Evolutionary conservation across 2,113 vertebrate genomes (phyloP), one percentile per base, ranked within the genome.

Genomic region (Stercorarius parasiticus): DNA sequence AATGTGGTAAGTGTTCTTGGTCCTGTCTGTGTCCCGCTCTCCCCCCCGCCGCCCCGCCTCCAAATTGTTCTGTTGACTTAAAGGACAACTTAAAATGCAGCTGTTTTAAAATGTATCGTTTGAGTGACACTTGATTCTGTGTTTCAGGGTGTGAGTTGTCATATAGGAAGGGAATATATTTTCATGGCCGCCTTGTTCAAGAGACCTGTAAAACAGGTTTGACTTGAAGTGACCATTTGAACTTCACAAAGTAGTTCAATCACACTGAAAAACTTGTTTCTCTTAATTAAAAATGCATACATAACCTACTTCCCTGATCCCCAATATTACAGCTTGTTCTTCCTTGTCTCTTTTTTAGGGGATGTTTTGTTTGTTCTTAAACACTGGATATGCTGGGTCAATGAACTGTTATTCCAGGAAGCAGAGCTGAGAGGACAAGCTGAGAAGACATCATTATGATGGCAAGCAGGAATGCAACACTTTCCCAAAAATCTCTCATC

Each of bases 221-320:
- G 94, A 93, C 95, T 93, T 62, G 65, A 95, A 96, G 93, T 95
- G 94, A 96, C 96, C 88, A 93, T 91, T 93, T 94, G 84, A 96
- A 90, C 94, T 94, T 91, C 77, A 86, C 61, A 59, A 91, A 95
- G 90, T 79, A 32, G 20, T 80, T 88, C 95, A 89, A 82, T 94
- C 52, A 77, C 52, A 96, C 50, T 91, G 89, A 61, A 95, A 91
- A 90, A 88, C 96, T 91, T 83, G 95, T 97, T 96, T 95, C 58
- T 90, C 94, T 92, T 97, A 95, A 94, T 95, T 89, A 95, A 96
- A 95, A 85, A 87, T 78, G 58, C 76, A 83, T 85, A 77, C 26
- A 40, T 82, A 78, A 50, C 55, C 36, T 56, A 76, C 61, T 96
- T 91, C 61, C 76, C 70, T 88, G 67, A 91, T 91, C 18, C 67